phyloP scores from a whole-genome alignment of 2,888 invertebrate species.

The Hypercompe scribonia region DNA sequence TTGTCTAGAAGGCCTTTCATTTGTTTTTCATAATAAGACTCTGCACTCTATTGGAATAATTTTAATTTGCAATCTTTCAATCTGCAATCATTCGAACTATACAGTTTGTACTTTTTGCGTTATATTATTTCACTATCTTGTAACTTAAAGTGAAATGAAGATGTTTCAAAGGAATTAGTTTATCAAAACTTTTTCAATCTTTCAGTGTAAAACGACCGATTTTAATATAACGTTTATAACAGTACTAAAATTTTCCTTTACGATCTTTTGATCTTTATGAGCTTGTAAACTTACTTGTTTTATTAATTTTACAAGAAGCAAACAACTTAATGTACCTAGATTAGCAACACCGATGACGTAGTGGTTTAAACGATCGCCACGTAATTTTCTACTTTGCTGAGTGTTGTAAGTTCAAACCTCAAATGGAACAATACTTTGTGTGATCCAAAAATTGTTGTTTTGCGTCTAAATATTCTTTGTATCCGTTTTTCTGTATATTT shows the following conservation, averaged over 20 bases:
- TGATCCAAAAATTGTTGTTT: too few species aligned
- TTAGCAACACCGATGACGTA: too few species aligned
- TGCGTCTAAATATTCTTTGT: too few species aligned
- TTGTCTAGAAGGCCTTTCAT: not conserved
- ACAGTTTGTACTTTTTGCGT: not conserved
- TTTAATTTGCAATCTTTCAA: not conserved
- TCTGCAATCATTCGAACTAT: not conserved
- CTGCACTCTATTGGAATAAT: not conserved
- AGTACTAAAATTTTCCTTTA: slow-evolving; percentile 38
- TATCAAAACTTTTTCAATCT: not conserved
- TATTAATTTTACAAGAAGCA: slow-evolving; percentile 39
- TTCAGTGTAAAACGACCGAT: slow-evolving; percentile 20
- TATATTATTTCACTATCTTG: not conserved
- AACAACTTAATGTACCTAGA: slow-evolving; percentile 11
- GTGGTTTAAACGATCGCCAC: too few species aligned
- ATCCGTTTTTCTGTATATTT: too few species aligned
- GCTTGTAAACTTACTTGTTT: slow-evolving; percentile 29
- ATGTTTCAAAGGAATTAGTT: not conserved
- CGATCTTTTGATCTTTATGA: slow-evolving; percentile 31
- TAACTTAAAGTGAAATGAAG: not conserved
- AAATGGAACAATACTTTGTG: too few species aligned
- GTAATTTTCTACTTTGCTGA: too few species aligned
- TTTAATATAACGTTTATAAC: slow-evolving; percentile 36
- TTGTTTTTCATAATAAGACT: not conserved
- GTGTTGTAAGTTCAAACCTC: too few species aligned